A percentile compares a stretch with the other conserved stretches of the same genome.
Evolutionary conservation across 2,113 vertebrate genomes (phyloP).

Genomic region (Crotalus viridis): DNA sequence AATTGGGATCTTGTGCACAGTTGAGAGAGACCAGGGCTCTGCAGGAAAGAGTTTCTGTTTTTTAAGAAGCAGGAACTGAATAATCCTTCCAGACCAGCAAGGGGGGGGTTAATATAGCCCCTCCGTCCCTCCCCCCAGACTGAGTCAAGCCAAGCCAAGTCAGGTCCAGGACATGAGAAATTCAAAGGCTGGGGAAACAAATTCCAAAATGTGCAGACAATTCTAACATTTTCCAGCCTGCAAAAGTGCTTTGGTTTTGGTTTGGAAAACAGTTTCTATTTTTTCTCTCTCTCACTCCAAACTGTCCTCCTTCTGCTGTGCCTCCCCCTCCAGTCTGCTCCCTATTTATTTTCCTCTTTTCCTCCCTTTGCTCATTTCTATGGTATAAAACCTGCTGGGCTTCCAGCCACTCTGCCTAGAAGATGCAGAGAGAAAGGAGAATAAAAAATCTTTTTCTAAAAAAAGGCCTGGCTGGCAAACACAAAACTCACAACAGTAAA

Average conservation of each 20-base stretch:
- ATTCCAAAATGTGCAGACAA: not conserved
- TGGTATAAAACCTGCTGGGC: not conserved
- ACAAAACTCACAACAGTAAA: not conserved
- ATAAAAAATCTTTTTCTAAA: not conserved
- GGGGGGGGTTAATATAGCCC: not conserved
- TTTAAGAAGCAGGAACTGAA: not conserved
- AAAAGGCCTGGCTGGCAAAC: not conserved
- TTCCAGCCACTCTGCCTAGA: not conserved
- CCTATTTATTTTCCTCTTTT: not conserved
- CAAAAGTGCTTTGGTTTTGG: not conserved
- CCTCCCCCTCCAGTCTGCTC: not conserved
- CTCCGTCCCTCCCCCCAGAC: not conserved
- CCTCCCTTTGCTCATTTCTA: too few relatives aligned
- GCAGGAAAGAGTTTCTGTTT: not conserved
- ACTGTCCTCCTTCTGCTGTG: not conserved
- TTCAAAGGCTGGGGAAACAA: not conserved
- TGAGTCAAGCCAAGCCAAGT: not conserved
- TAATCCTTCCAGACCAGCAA: not conserved
- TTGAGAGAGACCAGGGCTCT: not conserved
- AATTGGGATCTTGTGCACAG: not conserved
- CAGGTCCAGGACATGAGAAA: not conserved
- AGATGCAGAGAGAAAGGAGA: not conserved
- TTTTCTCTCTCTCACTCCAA: not conserved
- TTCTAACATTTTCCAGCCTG: constrained; percentile 22
- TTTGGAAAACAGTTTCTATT: not conserved